phyloP scores from a whole-genome alignment of 1,140 invertebrate genomes.

The Tribolium madens region DNA sequence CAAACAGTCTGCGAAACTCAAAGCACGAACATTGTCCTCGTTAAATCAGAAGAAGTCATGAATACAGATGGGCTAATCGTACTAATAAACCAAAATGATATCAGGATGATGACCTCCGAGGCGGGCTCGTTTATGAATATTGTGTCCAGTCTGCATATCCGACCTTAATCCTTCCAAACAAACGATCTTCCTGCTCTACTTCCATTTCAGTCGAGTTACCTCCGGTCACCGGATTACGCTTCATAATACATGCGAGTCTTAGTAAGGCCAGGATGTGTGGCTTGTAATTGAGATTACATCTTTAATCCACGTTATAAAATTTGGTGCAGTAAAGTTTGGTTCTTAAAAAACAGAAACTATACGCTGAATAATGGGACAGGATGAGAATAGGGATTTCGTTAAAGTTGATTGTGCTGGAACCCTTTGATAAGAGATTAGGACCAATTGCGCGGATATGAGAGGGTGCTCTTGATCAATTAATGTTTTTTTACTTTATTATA shows the following conservation, averaged over 20 bases:
- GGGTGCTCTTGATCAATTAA: constrained; percentile 12
- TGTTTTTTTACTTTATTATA: neutral
- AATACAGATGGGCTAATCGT: constrained; percentile 35
- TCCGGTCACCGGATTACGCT: constrained; percentile 35
- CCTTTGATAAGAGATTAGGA: constrained; percentile 22
- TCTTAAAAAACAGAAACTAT: neutral
- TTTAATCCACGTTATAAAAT: constrained; percentile 23
- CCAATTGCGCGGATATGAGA: constrained; percentile 26
- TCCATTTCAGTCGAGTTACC: constrained; percentile 17
- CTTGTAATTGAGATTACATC: constrained; percentile 39
- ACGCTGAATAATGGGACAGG: neutral
- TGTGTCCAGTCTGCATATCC: constrained; percentile 38
- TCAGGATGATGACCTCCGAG: constrained; percentile 23
- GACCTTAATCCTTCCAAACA: constrained; percentile 32
- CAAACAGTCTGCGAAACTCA: neutral
- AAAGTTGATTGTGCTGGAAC: neutral
- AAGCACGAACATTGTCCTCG: constrained; percentile 13
- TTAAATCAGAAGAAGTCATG: constrained; percentile 23
- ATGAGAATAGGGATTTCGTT: neutral
- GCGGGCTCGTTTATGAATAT: constrained; percentile 33
- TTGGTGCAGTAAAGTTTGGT: neutral
- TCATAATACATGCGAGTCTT: constrained; percentile 34
- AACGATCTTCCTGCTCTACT: constrained; percentile 36
- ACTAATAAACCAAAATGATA: constrained; percentile 24
- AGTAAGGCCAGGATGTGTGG: constrained; percentile 27